Conservation (phyloP, 2,113 vertebrate species). For the Todiramphus saurophagus region DNA sequence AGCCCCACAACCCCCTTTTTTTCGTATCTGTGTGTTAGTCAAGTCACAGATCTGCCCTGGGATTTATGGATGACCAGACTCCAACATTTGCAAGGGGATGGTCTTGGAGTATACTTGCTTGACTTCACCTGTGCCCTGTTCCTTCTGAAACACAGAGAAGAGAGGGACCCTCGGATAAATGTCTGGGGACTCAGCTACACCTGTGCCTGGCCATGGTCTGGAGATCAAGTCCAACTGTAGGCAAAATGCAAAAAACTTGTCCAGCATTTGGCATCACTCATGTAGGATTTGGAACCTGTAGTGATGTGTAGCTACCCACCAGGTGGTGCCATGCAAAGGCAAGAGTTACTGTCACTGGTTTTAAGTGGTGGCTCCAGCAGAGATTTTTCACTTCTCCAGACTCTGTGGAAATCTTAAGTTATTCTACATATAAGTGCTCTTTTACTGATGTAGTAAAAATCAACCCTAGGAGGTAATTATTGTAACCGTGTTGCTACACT, state of each 20-base stretch:
- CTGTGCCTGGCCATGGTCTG: neutral
- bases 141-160: neutral
- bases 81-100: neutral
- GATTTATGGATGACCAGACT: neutral
- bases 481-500: neutral
- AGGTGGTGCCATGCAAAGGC: neutral
- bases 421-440: neutral
- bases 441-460: neutral
- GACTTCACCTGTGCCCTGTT: neutral
- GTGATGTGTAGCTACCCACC: neutral
- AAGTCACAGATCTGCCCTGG: neutral
- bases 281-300: neutral
- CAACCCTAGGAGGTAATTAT: neutral
- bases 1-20: neutral
- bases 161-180: neutral
- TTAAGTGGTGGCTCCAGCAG: rapidly evolving
- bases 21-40: neutral
- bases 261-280: rapidly evolving
- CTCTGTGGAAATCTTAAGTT: neutral
- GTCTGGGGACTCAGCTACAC: rapidly evolving
- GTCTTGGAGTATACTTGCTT: neutral
- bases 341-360: neutral
- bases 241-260: neutral
- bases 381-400: rapidly evolving
- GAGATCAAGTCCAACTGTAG: rapidly evolving